A percentile compares a stretch with the other conserved stretches of the same genome.
Evolutionary conservation across 2,888 invertebrate genomes (phyloP).

Genomic region (Listrodromus nycthemerus): DNA sequence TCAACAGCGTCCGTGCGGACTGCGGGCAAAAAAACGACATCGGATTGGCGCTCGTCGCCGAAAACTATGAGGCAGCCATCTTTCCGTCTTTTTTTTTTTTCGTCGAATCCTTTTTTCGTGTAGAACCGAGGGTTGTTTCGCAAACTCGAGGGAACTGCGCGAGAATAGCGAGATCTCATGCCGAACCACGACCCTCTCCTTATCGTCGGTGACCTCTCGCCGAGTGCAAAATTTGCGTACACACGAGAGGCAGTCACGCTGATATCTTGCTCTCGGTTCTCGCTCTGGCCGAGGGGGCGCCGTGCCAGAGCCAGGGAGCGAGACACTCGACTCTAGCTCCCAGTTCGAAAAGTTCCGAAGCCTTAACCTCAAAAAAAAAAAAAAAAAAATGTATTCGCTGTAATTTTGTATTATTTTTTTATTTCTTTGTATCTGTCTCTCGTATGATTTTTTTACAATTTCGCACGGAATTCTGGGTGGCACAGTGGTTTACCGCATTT

Average conservation of each 20-base stretch:
- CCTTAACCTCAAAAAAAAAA: background rate
- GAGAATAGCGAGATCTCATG: background rate
- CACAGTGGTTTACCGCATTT: conserved; percentile 42
- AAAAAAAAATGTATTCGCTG: background rate
- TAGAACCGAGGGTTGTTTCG: conserved; percentile 9
- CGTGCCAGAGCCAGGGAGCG: background rate
- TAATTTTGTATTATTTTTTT: background rate
- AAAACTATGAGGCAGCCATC: too few species aligned
- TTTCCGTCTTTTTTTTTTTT: background rate
- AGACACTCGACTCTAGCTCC: background rate
- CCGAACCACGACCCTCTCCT: conserved; percentile 35
- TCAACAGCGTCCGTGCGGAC: too few species aligned
- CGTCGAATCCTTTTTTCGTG: background rate
- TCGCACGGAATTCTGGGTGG: conserved; percentile 53
- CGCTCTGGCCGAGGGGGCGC: background rate
- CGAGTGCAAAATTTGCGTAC: conserved; percentile 27
- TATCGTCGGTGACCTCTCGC: conserved; percentile 61
- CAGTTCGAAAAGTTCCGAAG: conserved; percentile 15
- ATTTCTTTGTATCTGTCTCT: conserved; percentile 13
- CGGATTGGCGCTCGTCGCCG: too few species aligned
- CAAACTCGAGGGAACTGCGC: background rate
- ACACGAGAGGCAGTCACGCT: conserved; percentile 5
- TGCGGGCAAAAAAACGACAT: too few species aligned
- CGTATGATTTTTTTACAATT: conserved; percentile 30
- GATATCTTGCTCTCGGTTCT: conserved; percentile 23